Conservation (phyloP, 1,140 invertebrate genomes). For the Melanaphis sacchari region DNA sequence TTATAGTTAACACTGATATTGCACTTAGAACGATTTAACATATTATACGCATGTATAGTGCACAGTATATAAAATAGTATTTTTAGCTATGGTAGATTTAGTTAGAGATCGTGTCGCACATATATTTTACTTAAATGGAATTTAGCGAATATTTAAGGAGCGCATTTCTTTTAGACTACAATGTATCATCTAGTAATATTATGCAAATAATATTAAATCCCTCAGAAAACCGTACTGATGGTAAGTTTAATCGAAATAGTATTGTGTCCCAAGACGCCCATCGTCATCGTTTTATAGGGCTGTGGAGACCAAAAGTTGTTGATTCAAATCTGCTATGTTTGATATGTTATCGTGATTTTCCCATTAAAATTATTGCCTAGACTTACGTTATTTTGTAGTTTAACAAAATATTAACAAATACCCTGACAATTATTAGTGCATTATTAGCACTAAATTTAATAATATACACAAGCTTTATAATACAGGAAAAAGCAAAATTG, state of each 20-base stretch:
- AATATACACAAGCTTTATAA: not conserved
- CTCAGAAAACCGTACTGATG: not conserved
- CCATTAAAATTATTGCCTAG: conserved; percentile 28
- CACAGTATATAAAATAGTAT: not conserved
- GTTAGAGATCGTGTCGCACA: not conserved
- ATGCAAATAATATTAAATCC: conserved; percentile 17
- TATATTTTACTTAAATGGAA: not conserved
- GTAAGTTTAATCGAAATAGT: conserved; percentile 49
- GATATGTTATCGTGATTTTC: conserved; percentile 37
- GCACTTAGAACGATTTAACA: not conserved
- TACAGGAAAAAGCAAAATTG: not conserved
- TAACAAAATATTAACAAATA: conserved; percentile 10
- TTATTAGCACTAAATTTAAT: not conserved
- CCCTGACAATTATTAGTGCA: not conserved
- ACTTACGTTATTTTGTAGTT: not conserved
- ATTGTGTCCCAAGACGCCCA: conserved; percentile 38
- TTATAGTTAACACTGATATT: not conserved
- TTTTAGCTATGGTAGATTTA: not conserved
- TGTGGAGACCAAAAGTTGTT: conserved; percentile 40
- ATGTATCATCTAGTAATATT: conserved; percentile 17
- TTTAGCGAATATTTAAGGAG: not conserved
- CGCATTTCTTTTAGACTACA: not conserved
- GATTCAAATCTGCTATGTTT: conserved; percentile 29
- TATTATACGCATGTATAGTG: not conserved
- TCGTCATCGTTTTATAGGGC: conserved; percentile 39